phyloP scores from a whole-genome alignment of 1,140 invertebrate species.

The Drosophila novamexicana region DNA sequence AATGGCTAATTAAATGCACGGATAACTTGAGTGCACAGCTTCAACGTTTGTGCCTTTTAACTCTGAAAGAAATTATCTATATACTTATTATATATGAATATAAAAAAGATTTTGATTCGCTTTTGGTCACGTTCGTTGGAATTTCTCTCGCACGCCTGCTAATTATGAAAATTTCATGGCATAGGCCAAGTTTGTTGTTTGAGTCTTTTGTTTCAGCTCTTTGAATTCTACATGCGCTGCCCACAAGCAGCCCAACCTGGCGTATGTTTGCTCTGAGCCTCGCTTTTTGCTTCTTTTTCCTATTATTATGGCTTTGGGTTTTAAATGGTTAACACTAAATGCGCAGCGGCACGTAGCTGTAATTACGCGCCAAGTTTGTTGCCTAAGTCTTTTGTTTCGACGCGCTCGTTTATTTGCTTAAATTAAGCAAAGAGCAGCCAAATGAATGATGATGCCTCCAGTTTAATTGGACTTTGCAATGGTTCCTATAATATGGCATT shows the following conservation, averaged over 20 bases:
- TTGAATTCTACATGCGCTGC: slow-evolving; percentile 28
- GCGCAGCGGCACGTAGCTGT: slow-evolving; percentile 65
- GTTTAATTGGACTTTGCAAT: slow-evolving; percentile 49
- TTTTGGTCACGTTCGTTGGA: slow-evolving; percentile 30
- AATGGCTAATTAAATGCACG: slow-evolving; percentile 78
- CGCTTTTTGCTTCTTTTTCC: slow-evolving; percentile 13
- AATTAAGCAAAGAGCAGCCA: slow-evolving; percentile 32
- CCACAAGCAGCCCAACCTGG: slow-evolving; percentile 12
- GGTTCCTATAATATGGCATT: slow-evolving; percentile 8
- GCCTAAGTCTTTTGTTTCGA: slow-evolving; percentile 75
- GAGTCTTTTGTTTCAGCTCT: slow-evolving; percentile 45
- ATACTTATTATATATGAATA: neutral
- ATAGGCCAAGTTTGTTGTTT: slow-evolving; percentile 30
- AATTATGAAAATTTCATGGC: slow-evolving; percentile 61
- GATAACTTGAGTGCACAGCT: slow-evolving; percentile 36
- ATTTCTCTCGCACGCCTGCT: slow-evolving; percentile 50
- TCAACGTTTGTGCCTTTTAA: slow-evolving; percentile 26
- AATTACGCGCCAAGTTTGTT: slow-evolving; percentile 67
- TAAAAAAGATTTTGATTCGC: slow-evolving; percentile 46
- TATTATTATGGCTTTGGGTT: slow-evolving; percentile 20
- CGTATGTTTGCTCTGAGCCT: slow-evolving; percentile 46
- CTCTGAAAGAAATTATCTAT: slow-evolving; percentile 4
- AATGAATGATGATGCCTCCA: slow-evolving; percentile 48
- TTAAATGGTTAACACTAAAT: slow-evolving; percentile 42
- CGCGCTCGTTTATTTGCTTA: slow-evolving; percentile 45